A percentile compares a stretch with the other conserved stretches of the same genome.
Evolutionary conservation across 2,113 vertebrate species (phyloP).

Genomic region (Tachycineta bicolor): DNA sequence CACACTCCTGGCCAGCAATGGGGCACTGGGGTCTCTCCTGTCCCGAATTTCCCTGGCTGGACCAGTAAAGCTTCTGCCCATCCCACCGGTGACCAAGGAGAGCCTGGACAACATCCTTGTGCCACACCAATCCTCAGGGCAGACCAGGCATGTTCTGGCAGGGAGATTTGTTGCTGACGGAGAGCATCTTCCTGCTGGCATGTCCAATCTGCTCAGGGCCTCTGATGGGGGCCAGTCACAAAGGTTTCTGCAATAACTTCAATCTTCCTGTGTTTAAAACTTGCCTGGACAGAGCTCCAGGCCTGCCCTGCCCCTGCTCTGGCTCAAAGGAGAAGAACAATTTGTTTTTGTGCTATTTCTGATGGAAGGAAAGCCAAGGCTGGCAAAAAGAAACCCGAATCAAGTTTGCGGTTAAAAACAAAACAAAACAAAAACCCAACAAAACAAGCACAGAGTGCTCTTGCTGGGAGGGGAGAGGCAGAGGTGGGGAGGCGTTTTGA

Average conservation of each 20-base stretch:
- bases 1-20: rapidly evolving
- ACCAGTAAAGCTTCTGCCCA: not conserved
- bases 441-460: not conserved
- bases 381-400: conserved; percentile 8
- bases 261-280: not conserved
- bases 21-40: rapidly evolving
- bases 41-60: rapidly evolving
- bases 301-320: not conserved
- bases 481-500: not conserved
- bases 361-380: not conserved
- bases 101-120: not conserved
- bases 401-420: not conserved
- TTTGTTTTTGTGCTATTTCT: not conserved
- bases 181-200: not conserved
- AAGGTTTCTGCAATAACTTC: not conserved
- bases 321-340: conserved; percentile 1
- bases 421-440: not conserved
- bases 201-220: not conserved
- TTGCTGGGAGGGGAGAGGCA: not conserved
- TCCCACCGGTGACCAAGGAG: not conserved
- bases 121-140: not conserved
- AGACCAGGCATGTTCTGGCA: rapidly evolving
- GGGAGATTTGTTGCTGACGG: not conserved
- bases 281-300: not conserved
- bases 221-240: not conserved